These are phyloP conservation scores for Spodoptera exigua DNA, from an alignment of 2,888 invertebrate species.

Conservation along the genomic window DNA sequence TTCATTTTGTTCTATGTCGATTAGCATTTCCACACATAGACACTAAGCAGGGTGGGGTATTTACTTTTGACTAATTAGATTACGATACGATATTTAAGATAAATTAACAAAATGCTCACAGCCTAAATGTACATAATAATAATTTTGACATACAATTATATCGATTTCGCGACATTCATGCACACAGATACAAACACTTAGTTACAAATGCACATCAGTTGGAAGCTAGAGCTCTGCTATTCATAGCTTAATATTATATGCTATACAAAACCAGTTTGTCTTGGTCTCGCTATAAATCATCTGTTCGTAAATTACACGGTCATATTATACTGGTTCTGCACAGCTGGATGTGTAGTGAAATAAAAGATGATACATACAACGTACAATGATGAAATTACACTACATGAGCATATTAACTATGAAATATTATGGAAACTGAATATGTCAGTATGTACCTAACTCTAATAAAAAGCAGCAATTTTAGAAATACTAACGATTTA, in stretches of 20 bases:
- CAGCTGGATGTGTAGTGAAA: no score
- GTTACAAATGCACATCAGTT: conserved; percentile 52
- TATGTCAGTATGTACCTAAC: conserved; percentile 26
- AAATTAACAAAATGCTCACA: conserved; percentile 80
- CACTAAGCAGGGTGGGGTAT: conserved; percentile 60
- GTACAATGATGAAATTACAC: conserved; percentile 34
- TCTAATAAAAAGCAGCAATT: conserved; percentile 31
- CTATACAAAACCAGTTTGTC: no score
- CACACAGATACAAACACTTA: conserved; percentile 48
- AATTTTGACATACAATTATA: conserved; percentile 74
- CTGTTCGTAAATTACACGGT: no score
- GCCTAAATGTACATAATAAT: conserved; percentile 79
- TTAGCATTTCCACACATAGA: conserved; percentile 64
- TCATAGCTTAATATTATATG: no score
- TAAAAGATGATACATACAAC: conserved; percentile 25
- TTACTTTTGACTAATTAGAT: conserved; percentile 59
- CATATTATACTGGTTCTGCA: no score
- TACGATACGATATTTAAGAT: conserved; percentile 70
- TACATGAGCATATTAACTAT: conserved; percentile 40
- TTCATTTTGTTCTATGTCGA: conserved; percentile 51
- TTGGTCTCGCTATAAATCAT: no score
- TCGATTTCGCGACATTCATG: conserved; percentile 53
- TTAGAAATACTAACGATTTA: conserved; percentile 17
- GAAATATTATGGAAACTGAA: conserved; percentile 35
- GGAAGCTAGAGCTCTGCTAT: conserved; percentile 40